Conservation (phyloP, 2,113 vertebrate species). For the Sula dactylatra region DNA sequence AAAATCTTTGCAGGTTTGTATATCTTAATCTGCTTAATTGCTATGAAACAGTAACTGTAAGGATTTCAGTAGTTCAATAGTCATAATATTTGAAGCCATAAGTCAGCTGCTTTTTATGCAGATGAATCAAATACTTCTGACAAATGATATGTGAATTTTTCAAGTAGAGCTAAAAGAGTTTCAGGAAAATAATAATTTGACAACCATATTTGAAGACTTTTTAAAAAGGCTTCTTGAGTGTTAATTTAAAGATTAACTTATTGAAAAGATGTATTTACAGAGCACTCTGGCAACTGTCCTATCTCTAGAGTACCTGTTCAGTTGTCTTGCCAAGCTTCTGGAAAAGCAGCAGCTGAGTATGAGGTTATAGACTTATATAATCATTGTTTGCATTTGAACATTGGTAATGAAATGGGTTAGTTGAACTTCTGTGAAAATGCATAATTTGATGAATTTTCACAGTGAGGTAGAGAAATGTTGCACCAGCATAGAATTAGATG, state of each 20-base stretch:
- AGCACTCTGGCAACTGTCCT: not conserved
- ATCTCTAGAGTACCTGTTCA: not conserved
- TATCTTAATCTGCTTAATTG: not conserved
- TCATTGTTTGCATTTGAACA: not conserved
- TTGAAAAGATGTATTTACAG: not conserved
- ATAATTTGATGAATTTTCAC: not conserved
- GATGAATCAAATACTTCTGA: not conserved
- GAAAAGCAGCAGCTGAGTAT: not conserved
- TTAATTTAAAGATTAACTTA: not conserved
- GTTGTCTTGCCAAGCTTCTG: not conserved
- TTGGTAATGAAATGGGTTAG: not conserved
- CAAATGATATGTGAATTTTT: not conserved
- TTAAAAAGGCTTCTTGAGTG: not conserved
- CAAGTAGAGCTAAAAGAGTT: not conserved
- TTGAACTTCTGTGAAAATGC: not conserved
- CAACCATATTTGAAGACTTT: not conserved
- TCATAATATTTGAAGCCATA: not conserved
- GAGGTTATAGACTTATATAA: not conserved
- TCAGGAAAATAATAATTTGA: not conserved
- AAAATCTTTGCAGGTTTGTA: not conserved
- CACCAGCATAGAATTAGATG: not conserved
- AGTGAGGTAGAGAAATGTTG: not conserved
- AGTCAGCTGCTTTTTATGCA: not conserved
- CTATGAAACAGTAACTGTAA: not conserved
- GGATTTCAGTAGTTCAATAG: not conserved